These are phyloP conservation scores for Abrostola tripartita DNA, from an alignment of 2,888 invertebrate species.

Conservation along the genomic window DNA sequence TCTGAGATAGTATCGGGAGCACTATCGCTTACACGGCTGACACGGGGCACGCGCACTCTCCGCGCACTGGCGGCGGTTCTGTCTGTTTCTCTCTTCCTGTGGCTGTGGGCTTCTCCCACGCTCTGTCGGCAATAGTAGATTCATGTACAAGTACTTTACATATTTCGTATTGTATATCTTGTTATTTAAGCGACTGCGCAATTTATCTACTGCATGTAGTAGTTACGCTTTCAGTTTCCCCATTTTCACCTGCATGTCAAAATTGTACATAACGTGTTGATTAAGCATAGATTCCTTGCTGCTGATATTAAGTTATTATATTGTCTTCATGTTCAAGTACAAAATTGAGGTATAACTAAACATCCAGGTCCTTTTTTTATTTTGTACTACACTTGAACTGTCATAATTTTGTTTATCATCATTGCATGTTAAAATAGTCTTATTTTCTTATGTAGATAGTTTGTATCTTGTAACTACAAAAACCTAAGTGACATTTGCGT, in stretches of 20 bases:
- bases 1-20: constrained; percentile 80
- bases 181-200: constrained; percentile 51
- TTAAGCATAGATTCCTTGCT: constrained; percentile 8
- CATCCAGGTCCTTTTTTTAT: constrained; percentile 14
- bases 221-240: constrained; percentile 54
- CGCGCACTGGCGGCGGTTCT: constrained; percentile 88
- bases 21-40: constrained; percentile 84
- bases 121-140: constrained; percentile 79
- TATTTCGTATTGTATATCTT: constrained; percentile 42
- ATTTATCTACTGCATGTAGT: constrained; percentile 54
- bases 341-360: constrained; percentile 1
- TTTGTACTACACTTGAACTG: constrained; percentile 30
- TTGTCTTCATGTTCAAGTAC: constrained; percentile 1
- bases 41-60: constrained; percentile 82
- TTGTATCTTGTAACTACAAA: constrained; percentile 60
- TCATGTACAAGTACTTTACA: constrained; percentile 62
- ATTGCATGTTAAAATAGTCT: constrained; percentile 61
- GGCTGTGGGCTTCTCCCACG: constrained; percentile 86
- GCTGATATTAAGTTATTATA: neutral
- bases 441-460: constrained; percentile 53
- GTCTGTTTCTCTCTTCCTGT: constrained; percentile 89
- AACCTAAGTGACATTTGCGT: constrained; percentile 40
- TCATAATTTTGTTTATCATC: constrained; percentile 49
- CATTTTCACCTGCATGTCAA: constrained; percentile 59
- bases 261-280: constrained; percentile 11